Base-by-base conservation (phyloP, 2,888 invertebrate species). In the Salticus scenicus region DNA sequence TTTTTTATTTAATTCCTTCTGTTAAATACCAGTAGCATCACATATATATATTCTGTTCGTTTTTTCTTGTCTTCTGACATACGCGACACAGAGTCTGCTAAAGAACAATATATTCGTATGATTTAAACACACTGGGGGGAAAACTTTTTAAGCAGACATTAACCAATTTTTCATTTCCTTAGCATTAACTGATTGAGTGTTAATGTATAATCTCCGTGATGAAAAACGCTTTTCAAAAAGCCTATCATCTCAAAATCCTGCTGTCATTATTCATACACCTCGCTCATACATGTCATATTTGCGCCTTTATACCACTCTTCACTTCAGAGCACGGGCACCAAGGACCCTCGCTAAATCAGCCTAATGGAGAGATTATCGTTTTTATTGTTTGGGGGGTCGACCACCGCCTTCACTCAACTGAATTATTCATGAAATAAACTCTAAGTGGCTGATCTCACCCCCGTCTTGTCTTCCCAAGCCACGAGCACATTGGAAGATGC, bases 361-460 rank as follows among this genome's bases (percentile, higher is more conserved):
- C 72, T 84, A 84, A 84, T 84, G 83, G 83, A 84, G 72, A 84
- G 83, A 84, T 84, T 84, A 84, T 84, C 83, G 83, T 84, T 84
- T 84, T 84, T 84, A 84, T 84, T 84, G 83, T 84, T 84, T 84
- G 83, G 47, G 41, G 63, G 77, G 77, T 69, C 83, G 77, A 57
- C 57, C 83, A 72, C 76, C 67, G 72, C 72, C 67, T 51, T 42
- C 37, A 4, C 33, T n/a, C 17, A 12, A 30, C 66, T 84, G 83
- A 84, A 84, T 84, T 73, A 84, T 84, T 84, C 83, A 84, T 84
- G 83, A 84, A 84, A 84, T 84, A 84, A 84, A 76, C 76, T 73
- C 83, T 84, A 84, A 84, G 83, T 84, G 83, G 83, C 83, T 84
- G 83, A 84, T 84, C 77, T 84, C 77, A 84, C 72, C 77, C 72